Percentiles rank a stretch among this genome's conserved stretches.
Evolutionary conservation across 2,797 vertebrate genomes (phyloP).

Genomic region (Lindbergichthys nudifrons): DNA sequence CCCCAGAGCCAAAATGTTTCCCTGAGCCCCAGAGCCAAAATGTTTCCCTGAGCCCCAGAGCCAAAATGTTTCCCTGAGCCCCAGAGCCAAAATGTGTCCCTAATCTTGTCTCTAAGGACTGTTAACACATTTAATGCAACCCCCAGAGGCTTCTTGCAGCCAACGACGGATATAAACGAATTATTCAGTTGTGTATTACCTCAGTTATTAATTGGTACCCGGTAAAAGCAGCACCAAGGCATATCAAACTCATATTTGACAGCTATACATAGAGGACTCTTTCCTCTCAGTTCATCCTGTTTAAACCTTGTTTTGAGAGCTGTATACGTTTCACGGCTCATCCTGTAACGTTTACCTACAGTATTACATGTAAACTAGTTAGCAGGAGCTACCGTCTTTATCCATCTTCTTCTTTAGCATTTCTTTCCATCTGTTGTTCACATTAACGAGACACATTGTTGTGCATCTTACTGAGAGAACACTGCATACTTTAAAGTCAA

Average conservation of each 20-base stretch:
- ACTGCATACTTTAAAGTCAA: neutral
- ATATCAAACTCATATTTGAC: neutral
- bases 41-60: too few relatives aligned
- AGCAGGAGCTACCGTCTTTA: neutral
- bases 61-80: conserved; percentile 6
- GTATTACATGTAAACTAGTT: neutral
- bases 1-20: neutral
- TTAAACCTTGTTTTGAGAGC: neutral
- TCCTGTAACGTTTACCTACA: neutral
- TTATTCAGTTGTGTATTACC: neutral
- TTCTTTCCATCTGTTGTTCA: neutral
- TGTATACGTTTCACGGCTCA: neutral
- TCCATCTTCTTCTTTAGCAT: neutral
- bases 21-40: neutral
- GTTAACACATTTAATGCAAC: conserved; percentile 2
- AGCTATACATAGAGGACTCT: neutral
- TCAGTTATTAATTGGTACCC: neutral
- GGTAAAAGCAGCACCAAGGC: neutral
- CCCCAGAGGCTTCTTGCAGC: neutral
- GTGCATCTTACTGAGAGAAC: neutral
- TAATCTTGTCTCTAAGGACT: neutral
- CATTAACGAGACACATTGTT: neutral
- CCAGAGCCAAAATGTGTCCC: neutral
- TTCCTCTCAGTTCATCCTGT: neutral
- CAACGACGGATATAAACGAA: neutral